A percentile compares a stretch with the other conserved stretches of the same genome.
These are phyloP conservation scores for Allacma fusca DNA, from an alignment of 2,888 invertebrate species.

Conservation along the genomic window DNA sequence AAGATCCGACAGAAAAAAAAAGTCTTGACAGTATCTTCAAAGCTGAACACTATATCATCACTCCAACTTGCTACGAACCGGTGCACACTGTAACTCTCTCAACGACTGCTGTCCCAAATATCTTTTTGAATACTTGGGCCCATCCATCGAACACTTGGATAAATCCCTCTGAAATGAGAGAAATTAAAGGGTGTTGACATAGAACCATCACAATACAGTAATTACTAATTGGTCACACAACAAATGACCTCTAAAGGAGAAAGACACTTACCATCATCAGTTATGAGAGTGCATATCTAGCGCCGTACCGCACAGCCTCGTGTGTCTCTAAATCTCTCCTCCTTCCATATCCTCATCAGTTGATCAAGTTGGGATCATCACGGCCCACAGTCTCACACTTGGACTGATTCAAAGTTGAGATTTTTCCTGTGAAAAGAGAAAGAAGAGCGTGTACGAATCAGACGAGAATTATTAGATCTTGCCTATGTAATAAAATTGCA, in stretches of 20 bases:
- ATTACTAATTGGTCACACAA: slow-evolving; percentile 16
- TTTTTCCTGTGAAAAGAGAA: slow-evolving; percentile 26
- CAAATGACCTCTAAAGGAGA: slow-evolving; percentile 7
- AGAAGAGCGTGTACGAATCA: neutral
- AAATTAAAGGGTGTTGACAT: slow-evolving; percentile 1
- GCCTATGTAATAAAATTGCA: slow-evolving; percentile 1
- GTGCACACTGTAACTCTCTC: neutral
- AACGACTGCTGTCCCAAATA: too few species aligned
- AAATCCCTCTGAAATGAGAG: neutral
- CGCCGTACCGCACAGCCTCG: neutral
- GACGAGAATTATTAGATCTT: neutral
- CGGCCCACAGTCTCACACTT: neutral
- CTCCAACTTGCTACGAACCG: neutral
- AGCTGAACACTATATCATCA: neutral
- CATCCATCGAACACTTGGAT: neutral
- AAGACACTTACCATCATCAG: neutral
- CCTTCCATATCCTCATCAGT: neutral
- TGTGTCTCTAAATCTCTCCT: neutral
- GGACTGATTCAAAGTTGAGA: slow-evolving; percentile 23
- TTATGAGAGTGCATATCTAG: neutral
- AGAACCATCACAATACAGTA: neutral
- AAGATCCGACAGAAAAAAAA: neutral
- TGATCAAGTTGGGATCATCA: slow-evolving; percentile 12
- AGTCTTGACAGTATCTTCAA: slow-evolving; percentile 14
- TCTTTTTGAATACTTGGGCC: too few species aligned